Evolutionary conservation across 1,140 invertebrate genomes (phyloP).

Genomic region (Meteorus sp.): DNA sequence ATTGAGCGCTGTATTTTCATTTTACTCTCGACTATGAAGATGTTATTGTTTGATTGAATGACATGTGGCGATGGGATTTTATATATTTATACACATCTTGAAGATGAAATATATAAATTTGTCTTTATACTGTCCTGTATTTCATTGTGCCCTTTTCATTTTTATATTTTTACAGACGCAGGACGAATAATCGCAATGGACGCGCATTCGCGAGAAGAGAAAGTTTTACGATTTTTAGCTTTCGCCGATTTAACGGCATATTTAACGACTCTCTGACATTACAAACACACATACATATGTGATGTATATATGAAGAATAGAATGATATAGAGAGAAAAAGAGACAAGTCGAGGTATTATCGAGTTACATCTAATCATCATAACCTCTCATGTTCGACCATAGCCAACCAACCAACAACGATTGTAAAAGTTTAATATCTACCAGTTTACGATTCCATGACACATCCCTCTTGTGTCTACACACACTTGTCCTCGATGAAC

Average conservation of each 20-base stretch:
- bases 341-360: slow-evolving; percentile 47
- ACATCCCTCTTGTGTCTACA: slow-evolving; percentile 27
- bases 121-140: too few relatives aligned
- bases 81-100: background rate
- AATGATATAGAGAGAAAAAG: slow-evolving; percentile 12
- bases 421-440: slow-evolving; percentile 59
- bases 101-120: background rate
- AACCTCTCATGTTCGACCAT: slow-evolving; percentile 52
- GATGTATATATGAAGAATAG: background rate
- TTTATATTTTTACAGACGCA: slow-evolving; percentile 6
- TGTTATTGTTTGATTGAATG: too few relatives aligned
- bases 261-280: slow-evolving; percentile 50
- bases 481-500: background rate
- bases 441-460: slow-evolving; percentile 54
- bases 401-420: slow-evolving; percentile 36
- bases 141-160: background rate
- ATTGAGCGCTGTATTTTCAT: too few relatives aligned
- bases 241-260: slow-evolving; percentile 53
- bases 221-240: slow-evolving; percentile 51
- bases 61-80: too few relatives aligned
- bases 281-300: slow-evolving; percentile 34
- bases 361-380: slow-evolving; percentile 60
- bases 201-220: slow-evolving; percentile 20
- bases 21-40: too few relatives aligned
- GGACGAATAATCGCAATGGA: slow-evolving; percentile 5